Evolutionary conservation across 2,797 vertebrate genomes (phyloP).

Genomic region (Smutsia temminckii): DNA sequence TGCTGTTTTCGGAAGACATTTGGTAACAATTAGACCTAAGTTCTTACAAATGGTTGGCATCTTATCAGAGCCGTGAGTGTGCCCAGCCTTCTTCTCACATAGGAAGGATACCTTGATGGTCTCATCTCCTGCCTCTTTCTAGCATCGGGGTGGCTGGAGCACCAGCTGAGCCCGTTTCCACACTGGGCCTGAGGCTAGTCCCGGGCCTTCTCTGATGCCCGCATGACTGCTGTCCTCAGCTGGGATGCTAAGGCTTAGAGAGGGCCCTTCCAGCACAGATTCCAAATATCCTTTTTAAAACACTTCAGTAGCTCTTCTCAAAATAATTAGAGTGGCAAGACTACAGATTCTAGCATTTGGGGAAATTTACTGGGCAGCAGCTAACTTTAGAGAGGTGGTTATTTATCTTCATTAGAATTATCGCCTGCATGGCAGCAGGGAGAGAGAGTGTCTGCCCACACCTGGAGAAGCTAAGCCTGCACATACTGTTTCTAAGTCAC

Average conservation of each 20-base stretch:
- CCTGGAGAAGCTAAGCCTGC: background rate
- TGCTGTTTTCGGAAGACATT: background rate
- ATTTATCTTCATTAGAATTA: constrained; percentile 57
- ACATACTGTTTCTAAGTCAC: background rate
- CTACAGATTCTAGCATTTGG: background rate
- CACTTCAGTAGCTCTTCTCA: background rate
- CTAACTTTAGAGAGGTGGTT: background rate
- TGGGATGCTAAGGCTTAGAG: background rate
- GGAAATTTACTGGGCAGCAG: background rate
- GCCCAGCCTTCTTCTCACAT: background rate
- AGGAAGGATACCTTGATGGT: background rate
- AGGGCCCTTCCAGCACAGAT: background rate
- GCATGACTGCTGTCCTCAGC: background rate
- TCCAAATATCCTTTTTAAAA: background rate
- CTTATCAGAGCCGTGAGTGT: background rate
- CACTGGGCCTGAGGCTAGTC: background rate
- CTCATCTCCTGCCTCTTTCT: background rate
- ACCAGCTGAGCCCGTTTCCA: background rate
- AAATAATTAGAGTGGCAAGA: background rate
- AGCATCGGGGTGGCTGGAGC: background rate
- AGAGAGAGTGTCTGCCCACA: background rate
- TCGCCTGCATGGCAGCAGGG: background rate
- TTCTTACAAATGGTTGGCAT: background rate
- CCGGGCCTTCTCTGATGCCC: too few species aligned
- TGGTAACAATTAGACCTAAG: background rate